Percentiles rank a stretch among this genome's conserved stretches.
Conservation (phyloP, 2,888 invertebrate genomes). For the Cephalotes varians region DNA sequence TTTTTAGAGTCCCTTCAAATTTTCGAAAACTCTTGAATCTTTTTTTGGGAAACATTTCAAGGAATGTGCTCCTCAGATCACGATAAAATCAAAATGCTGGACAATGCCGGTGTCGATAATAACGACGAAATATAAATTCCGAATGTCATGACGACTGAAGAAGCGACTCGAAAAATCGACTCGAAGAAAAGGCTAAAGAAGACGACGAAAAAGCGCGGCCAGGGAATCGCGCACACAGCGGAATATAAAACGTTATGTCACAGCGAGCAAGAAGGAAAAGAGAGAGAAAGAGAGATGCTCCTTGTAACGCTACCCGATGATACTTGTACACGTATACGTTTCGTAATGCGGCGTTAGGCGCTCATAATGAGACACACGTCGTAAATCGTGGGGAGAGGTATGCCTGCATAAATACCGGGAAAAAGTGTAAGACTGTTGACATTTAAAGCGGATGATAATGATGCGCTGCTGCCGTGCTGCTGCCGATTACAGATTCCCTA, state of each 20-base stretch:
- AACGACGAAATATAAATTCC: conserved; percentile 28
- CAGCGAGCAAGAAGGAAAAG: neutral
- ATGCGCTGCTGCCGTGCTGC: conserved; percentile 62
- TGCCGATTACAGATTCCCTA: conserved; percentile 72
- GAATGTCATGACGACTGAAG: conserved; percentile 6
- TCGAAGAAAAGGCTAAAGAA: neutral
- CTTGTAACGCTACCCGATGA: conserved; percentile 32
- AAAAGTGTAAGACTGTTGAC: conserved; percentile 77
- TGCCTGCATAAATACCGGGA: conserved; percentile 73
- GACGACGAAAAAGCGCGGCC: neutral
- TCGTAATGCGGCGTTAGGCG: conserved; percentile 69
- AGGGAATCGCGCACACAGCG: neutral
- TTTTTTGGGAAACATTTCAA: neutral
- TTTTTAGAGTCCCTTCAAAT: neutral
- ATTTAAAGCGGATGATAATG: conserved; percentile 79
- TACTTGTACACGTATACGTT: conserved; percentile 54
- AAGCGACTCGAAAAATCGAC: conserved; percentile 19
- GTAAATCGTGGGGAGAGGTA: conserved; percentile 73
- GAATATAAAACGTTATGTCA: conserved; percentile 51
- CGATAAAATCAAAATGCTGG: conserved; percentile 1
- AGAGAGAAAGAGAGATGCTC: conserved; percentile 13
- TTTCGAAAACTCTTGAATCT: neutral
- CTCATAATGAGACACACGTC: conserved; percentile 70
- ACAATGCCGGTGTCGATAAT: neutral
- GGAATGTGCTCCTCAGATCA: neutral